These are phyloP conservation scores for Trachelipus rathkii DNA, from an alignment of 1,140 invertebrate genomes.

Conservation along the genomic window DNA sequence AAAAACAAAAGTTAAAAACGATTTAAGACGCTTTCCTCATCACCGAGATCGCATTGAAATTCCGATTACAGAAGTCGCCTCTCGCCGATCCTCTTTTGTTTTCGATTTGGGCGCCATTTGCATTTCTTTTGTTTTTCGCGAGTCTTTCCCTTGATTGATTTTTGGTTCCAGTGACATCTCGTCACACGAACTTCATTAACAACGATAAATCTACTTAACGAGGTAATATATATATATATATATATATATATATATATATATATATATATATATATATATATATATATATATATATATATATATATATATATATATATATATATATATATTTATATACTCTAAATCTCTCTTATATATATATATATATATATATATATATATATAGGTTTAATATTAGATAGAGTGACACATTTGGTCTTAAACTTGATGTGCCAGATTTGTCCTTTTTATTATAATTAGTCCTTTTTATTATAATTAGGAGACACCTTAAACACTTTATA, in stretches of 20 bases:
- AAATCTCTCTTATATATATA: constrained; percentile 3
- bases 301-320: not conserved
- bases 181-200: constrained; percentile 3
- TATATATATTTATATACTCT: not conserved
- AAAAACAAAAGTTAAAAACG: not conserved
- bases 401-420: no score
- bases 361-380: constrained; percentile 15
- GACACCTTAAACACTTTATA: no score
- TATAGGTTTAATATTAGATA: no score
- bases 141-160: not conserved
- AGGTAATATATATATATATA: constrained; percentile 1
- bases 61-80: not conserved
- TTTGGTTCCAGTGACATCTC: constrained; percentile 4
- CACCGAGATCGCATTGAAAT: not conserved
- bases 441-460: no score
- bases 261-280: not conserved
- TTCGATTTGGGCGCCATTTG: not conserved
- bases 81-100: not conserved
- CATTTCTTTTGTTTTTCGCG: constrained; percentile 10
- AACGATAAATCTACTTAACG: not conserved
- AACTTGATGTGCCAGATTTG: no score
- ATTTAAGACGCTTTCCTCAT: not conserved
- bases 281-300: no score
- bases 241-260: constrained; percentile 10
- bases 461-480: no score